Evolutionary conservation across 2,888 invertebrate genomes (phyloP), one percentile per base, ranked within the genome.

Genomic region (Ennomos fuscantarius): DNA sequence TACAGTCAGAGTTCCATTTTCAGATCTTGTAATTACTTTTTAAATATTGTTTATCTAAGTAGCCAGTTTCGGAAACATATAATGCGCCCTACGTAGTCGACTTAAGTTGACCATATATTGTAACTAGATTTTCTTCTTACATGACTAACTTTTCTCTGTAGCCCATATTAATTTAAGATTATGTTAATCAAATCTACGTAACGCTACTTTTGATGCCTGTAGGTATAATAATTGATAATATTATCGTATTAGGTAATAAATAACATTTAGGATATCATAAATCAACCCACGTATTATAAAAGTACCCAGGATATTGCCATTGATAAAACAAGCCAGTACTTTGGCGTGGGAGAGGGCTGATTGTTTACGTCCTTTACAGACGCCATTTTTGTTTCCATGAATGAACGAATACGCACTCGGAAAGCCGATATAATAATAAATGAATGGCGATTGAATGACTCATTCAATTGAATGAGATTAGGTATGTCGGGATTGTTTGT

Each of bases 311-410:
- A 82, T 81, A 81, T 79, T 72, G 70, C 72, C 74, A 76, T 75
- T 79, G 78, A 79, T 80, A 75, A 73, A 72, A 69, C 63, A 65
- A 68, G 70, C 73, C 69, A 72, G 72, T 72, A 69, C 69, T 63
- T 66, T 40, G 55, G 81, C 80, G 84, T 83, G 82, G 82, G 85
- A 76, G 77, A 68, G 60, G 65, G 55, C 45, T 76, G 77, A 76
- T 79, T 82, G 78, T 81, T 80, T 78, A 77, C 82, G 80, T 79
- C 79, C 82, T 79, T 74, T 76, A 67, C 60, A 68, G 71, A 70
- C 71, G 73, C 71, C 66, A 74, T 77, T 73, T 76, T 76, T 75
- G 69, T 77, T 78, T 76, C 70, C 66, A 72, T 70, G 66, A 74
- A 68, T 70, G 73, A 74, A 76, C 74, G 73, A 70, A 51, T 36